These are phyloP conservation scores for Coccyzus lansbergi DNA, from an alignment of 2,797 vertebrate genomes.

Conservation along the genomic window DNA sequence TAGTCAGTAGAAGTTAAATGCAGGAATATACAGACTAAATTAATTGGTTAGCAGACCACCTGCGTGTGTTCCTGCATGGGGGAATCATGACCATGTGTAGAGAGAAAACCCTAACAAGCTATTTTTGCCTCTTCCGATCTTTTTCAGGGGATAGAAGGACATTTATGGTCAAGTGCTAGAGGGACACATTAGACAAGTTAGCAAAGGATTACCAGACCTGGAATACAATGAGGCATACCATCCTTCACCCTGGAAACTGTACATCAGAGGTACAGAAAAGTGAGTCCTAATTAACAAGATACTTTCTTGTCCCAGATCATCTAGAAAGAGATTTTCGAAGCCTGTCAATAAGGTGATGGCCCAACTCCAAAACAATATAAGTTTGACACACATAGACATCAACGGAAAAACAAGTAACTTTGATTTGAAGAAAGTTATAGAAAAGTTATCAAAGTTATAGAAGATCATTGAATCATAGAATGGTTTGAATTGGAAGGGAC, in stretches of 20 bases:
- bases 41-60: neutral
- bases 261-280: neutral
- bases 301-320: neutral
- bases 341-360: neutral
- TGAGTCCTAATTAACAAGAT: neutral
- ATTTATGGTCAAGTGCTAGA: neutral
- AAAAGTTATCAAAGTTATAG: neutral
- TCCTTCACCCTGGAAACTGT: neutral
- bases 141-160: neutral
- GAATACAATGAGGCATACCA: neutral
- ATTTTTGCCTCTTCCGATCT: neutral
- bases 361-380: neutral
- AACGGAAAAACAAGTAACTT: neutral
- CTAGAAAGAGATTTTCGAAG: neutral
- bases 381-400: neutral
- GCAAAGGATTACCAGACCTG: neutral
- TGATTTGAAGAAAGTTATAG: too few relatives aligned
- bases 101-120: neutral
- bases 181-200: neutral
- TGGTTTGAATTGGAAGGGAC: too few relatives aligned
- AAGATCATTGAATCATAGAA: too few relatives aligned
- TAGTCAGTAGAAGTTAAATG: neutral
- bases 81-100: neutral
- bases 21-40: neutral
- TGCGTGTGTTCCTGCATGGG: too few relatives aligned